Evolutionary conservation across 2,113 vertebrate genomes (phyloP), one percentile per base, ranked within the genome.

Genomic region (Halichoeres trimaculatus): DNA sequence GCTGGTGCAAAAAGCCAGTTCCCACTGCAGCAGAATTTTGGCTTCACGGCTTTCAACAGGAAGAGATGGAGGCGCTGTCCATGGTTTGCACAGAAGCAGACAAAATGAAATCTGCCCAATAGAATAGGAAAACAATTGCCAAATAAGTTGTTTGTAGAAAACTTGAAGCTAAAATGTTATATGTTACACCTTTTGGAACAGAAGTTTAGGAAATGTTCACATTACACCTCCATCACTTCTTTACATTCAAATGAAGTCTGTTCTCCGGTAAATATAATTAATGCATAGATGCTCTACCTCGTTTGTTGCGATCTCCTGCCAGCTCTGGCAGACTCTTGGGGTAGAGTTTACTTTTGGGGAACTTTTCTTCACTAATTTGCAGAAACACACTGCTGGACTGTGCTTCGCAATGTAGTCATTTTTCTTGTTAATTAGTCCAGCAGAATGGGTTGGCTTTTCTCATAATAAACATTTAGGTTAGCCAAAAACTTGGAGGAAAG

Each of bases 371-470:
- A 22, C 6, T 1, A 20, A 45, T 68, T 54, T 38, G 26, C 56
- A 62, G 9, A 67, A 36, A 59, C 38, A 59, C 38, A 20, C 2
- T 23, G 43, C 34, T 43, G 35, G 26, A n/a, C n/a, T 52, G 30
- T 61, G 13, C 34, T 55, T 24, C 4, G n/a, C 43, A 70, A 45
- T 36, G 13, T 20, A 52, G 9, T 61, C 7, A 23, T 77, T 57
- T 52, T 43, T 65, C 10, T 47, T 22, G 12, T 43, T 70, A 52
- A 65, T 58, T 57, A 70, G 53, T 26, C 36, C n/a, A 22, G 16
- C 19, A 51, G 47, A 61, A n/a, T 45, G 8, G 17, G 26, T 35
- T 34, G 8, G 23, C 20, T 22, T 13, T 34, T 50, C 17, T 50
- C 41, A 24, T 41, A 62, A 6, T 34, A 26, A 61, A 64, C 23